Evolutionary conservation across 2,797 vertebrate species (phyloP), one percentile per base, ranked within the genome.

Genomic region (Eptatretus atami): DNA sequence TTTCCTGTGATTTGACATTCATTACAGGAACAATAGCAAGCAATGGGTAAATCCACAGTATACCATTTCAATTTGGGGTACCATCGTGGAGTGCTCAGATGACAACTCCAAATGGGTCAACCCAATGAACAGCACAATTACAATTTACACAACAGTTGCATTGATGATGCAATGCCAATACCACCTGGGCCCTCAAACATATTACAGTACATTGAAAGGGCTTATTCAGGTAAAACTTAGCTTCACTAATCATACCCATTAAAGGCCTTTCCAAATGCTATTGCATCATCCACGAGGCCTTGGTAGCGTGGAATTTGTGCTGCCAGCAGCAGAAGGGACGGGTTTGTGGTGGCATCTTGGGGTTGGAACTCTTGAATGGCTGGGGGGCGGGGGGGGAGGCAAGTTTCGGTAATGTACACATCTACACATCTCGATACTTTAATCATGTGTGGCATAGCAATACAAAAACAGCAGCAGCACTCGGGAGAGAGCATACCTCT

Each of bases 331-430:
- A 98, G 93, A 63, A 98, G 78, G 6, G 92, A 98, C 0, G 92
- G 92, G 72, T 98, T 98, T 15, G 92, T 96, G 66, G 92, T 98
- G 67, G 90, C 85, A 80, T 98, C 92, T 65, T 92, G 81, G 44
- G 92, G 90, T 71, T 92, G 85, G 73, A 85, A 98, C 69, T 92
- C 83, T 0, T 94, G 85, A 5, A 98, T 98, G 64, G 90, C 92
- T 98, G 64, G 14, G 14, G 13, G 19, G 15, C 13, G 54, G 54
- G 63, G 24, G 53, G n/a, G 31, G 3, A 52, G 53, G 6, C 15
- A 60, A 15, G 55, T 11, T 24, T 8, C 55, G 9, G 55, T 44
- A 5, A 44, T 44, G 6, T 5, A 44, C 31, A 44, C 6, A 1
- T 44, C 4, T 2, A 8, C 31, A 3, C 6, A 8, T 44, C 31